These are phyloP conservation scores for Hyperoplus immaculatus DNA, from an alignment of 2,797 vertebrate species.

Conservation along the genomic window DNA sequence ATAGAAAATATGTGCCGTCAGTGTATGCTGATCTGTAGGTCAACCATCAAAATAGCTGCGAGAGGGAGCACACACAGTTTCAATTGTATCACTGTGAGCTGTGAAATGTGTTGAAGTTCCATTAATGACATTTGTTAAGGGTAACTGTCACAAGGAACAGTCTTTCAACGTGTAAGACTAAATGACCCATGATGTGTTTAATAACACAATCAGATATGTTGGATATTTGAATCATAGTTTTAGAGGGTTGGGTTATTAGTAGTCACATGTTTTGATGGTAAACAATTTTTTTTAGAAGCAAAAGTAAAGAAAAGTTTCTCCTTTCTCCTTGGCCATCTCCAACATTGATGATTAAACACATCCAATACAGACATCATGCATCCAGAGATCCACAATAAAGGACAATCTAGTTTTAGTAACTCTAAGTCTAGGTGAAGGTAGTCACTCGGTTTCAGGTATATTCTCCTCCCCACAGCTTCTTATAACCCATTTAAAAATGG, in stretches of 20 bases:
- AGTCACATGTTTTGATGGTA: not conserved
- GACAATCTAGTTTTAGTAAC: not conserved
- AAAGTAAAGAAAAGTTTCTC: not conserved
- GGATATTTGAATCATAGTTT: not conserved
- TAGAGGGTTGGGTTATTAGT: not conserved
- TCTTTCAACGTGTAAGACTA: not conserved
- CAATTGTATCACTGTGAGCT: slow-evolving; percentile 10
- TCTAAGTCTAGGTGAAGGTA: not conserved
- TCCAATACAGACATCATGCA: slow-evolving; percentile 1
- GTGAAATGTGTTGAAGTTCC: slow-evolving; percentile 19
- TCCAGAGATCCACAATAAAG: not conserved
- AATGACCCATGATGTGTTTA: not conserved
- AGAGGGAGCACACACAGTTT: slow-evolving; percentile 32
- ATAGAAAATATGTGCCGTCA: slow-evolving; percentile 43
- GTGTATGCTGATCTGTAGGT: slow-evolving; percentile 45
- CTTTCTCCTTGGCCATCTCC: not conserved
- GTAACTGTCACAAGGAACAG: not conserved
- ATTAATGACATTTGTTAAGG: slow-evolving; percentile 7
- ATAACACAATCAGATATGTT: not conserved
- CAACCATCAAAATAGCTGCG: slow-evolving; percentile 46
- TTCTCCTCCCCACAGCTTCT: not conserved
- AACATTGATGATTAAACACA: slow-evolving; percentile 3
- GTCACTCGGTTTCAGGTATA: not conserved
- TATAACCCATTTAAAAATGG: not conserved
- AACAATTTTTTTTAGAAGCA: no score